These are phyloP conservation scores for Aphyosemion australe DNA, from an alignment of 2,113 vertebrate genomes.

Conservation along the genomic window DNA sequence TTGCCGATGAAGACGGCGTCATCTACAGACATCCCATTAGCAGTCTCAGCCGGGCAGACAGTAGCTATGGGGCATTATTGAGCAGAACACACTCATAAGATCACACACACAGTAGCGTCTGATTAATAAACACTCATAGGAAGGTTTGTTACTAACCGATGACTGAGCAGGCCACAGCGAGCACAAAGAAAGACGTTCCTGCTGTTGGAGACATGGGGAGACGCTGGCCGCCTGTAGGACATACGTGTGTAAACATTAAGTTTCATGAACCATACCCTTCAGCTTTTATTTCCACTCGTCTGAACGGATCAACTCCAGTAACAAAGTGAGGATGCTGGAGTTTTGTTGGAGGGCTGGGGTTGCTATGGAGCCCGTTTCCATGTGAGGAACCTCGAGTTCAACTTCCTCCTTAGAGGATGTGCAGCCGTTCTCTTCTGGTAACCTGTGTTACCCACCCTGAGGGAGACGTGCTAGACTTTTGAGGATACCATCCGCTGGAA, in stretches of 20 bases:
- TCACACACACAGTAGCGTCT: neutral
- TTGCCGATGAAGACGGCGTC: slow-evolving; percentile 24
- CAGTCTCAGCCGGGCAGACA: slow-evolving; percentile 28
- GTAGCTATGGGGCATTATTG: neutral
- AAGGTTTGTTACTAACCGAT: slow-evolving; percentile 36
- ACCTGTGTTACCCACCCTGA: slow-evolving; percentile 36
- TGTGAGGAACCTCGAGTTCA: slow-evolving; percentile 24
- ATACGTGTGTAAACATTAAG: neutral
- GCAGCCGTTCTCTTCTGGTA: slow-evolving; percentile 43
- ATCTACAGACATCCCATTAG: neutral
- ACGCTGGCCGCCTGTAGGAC: slow-evolving; percentile 1
- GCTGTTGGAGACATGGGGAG: slow-evolving; percentile 50
- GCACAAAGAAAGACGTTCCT: slow-evolving; percentile 19
- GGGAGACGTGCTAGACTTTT: slow-evolving; percentile 33
- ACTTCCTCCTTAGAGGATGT: slow-evolving; percentile 52
- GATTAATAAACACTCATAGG: neutral
- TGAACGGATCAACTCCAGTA: neutral
- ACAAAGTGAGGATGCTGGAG: neutral
- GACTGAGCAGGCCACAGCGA: slow-evolving; percentile 24
- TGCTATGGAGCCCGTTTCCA: slow-evolving; percentile 52
- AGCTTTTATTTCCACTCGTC: too few relatives aligned
- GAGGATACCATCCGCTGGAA: slow-evolving; percentile 49
- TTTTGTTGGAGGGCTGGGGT: slow-evolving; percentile 13
- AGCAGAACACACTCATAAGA: neutral
- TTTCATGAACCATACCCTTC: neutral